phyloP scores from a whole-genome alignment of 2,797 vertebrate genomes.

The Semotilus atromaculatus region DNA sequence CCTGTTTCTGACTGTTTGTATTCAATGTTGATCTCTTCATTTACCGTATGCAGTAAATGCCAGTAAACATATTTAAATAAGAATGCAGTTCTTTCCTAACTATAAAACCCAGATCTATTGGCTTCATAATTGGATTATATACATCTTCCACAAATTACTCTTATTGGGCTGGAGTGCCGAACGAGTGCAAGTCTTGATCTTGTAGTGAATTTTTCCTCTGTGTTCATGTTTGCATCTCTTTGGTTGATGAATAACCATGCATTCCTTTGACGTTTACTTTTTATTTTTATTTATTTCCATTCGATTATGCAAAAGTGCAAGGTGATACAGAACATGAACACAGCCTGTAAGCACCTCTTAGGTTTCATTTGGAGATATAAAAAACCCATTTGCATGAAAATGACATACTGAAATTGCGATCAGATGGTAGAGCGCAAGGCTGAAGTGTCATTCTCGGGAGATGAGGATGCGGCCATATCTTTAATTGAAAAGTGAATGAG shows the following conservation, averaged over 20 bases:
- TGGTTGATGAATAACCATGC: conserved; percentile 49
- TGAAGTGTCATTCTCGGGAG: conserved; percentile 65
- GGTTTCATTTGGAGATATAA: conserved; percentile 53
- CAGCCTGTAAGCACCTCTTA: conserved; percentile 48
- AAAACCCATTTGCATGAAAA: conserved; percentile 73
- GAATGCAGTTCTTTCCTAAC: background rate
- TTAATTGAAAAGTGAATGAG: conserved; percentile 71
- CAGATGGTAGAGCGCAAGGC: conserved; percentile 62
- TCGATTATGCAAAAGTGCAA: background rate
- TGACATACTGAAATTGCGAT: conserved; percentile 70
- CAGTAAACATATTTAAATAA: conserved; percentile 23
- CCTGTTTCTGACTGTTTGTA: background rate
- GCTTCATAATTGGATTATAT: background rate
- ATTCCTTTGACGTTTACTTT: background rate
- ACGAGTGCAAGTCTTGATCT: conserved; percentile 26
- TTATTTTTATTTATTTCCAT: conserved; percentile 25
- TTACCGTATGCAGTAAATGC: conserved; percentile 6
- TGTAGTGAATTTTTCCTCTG: conserved; percentile 39
- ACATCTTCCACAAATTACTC: conserved; percentile 26
- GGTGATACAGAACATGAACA: conserved; percentile 53
- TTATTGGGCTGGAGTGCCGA: background rate
- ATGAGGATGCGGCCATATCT: conserved; percentile 62
- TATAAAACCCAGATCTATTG: conserved; percentile 15
- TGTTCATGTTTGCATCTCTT: conserved; percentile 56
- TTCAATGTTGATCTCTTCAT: conserved; percentile 8